phyloP scores from a whole-genome alignment of 2,888 invertebrate species.

The Synergus laeviventris region DNA sequence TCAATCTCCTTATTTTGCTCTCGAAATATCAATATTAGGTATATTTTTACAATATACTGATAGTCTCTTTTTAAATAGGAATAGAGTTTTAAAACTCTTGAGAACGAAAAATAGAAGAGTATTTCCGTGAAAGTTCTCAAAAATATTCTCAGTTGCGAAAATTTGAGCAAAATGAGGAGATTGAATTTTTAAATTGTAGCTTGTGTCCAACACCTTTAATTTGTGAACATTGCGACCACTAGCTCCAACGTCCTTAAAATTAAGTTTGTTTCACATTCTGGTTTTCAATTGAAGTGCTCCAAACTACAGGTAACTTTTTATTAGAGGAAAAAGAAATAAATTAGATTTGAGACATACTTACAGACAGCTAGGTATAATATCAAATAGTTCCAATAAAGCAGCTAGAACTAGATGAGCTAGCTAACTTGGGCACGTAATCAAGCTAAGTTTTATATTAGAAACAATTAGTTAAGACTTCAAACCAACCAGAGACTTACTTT shows the following conservation, averaged over 20 bases:
- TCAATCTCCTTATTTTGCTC: too few relatives aligned
- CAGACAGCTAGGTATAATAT: neutral
- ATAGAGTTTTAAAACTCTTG: too few relatives aligned
- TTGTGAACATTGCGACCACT: neutral
- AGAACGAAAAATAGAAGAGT: too few relatives aligned
- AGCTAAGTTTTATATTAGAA: neutral
- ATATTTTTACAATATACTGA: too few relatives aligned
- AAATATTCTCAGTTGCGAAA: too few relatives aligned
- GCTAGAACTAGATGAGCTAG: slow-evolving; percentile 34
- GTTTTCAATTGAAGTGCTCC: slow-evolving; percentile 68
- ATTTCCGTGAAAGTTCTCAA: too few relatives aligned
- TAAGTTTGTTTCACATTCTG: slow-evolving; percentile 65
- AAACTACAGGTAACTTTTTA: slow-evolving; percentile 70
- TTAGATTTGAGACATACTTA: slow-evolving; percentile 45
- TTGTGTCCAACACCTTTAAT: neutral
- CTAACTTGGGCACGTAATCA: neutral
- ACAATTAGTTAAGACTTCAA: neutral
- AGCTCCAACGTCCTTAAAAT: slow-evolving; percentile 42
- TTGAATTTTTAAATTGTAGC: too few relatives aligned
- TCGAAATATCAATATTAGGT: too few relatives aligned
- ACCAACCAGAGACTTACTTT: neutral
- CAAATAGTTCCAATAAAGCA: slow-evolving; percentile 3
- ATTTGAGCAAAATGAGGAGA: too few relatives aligned
- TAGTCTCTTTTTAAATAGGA: too few relatives aligned
- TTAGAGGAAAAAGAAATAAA: slow-evolving; percentile 47